These are phyloP conservation scores for Drosophila ohnishii DNA, from an alignment of 1,140 invertebrate genomes.

Conservation along the genomic window DNA sequence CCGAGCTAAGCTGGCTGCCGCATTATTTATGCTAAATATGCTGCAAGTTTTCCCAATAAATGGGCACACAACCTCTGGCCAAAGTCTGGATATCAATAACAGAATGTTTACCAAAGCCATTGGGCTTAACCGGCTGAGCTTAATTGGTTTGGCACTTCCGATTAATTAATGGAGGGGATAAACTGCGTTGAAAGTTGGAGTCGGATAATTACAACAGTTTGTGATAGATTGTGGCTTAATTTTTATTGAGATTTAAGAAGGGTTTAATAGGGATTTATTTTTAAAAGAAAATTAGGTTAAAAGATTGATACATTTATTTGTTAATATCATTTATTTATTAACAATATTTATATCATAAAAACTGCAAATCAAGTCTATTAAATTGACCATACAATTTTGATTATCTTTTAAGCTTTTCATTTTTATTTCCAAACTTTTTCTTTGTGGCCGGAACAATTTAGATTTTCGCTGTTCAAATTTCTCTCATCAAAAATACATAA, in stretches of 20 bases:
- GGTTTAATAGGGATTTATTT: background rate
- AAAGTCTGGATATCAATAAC: background rate
- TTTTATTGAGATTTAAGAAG: background rate
- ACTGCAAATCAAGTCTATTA: too few species aligned
- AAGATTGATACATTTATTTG: too few species aligned
- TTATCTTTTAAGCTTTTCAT: background rate
- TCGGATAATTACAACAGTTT: background rate
- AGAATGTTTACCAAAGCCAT: constrained; percentile 26
- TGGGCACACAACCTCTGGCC: background rate
- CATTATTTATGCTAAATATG: constrained; percentile 66
- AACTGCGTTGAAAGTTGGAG: background rate
- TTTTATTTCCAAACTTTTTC: background rate
- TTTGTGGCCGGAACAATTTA: background rate
- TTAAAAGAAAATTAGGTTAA: background rate
- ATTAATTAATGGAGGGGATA: constrained; percentile 26
- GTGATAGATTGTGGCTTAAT: background rate
- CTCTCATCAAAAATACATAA: constrained; percentile 5
- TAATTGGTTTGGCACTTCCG: constrained; percentile 27
- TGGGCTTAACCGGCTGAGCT: constrained; percentile 27
- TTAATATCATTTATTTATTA: too few species aligned
- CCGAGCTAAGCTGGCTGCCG: constrained; percentile 53
- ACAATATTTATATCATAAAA: too few species aligned
- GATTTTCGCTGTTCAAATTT: background rate
- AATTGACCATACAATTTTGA: background rate
- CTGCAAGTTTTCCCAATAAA: constrained; percentile 40